Percentiles rank a stretch among this genome's conserved stretches.
phyloP scores from a whole-genome alignment of 1,140 invertebrate genomes.

The Nixonia krombeini region DNA sequence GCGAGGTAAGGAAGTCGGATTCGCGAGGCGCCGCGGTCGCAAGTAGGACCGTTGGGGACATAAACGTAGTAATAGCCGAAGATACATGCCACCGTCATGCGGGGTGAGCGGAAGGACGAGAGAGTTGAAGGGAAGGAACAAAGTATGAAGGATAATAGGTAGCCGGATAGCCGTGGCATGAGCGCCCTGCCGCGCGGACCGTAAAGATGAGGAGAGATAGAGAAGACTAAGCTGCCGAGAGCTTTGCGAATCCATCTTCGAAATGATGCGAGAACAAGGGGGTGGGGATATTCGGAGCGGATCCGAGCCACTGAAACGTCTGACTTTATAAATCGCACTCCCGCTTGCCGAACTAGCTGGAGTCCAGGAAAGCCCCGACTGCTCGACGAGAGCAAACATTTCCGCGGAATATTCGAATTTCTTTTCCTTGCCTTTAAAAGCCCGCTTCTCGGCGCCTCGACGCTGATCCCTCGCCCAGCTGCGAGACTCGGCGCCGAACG shows the following conservation, averaged over 20 bases:
- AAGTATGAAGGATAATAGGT: slow-evolving; percentile 6
- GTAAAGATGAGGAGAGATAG: slow-evolving; percentile 3
- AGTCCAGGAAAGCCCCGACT: slow-evolving; percentile 22
- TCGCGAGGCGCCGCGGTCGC: slow-evolving; percentile 44
- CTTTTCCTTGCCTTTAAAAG: slow-evolving; percentile 11
- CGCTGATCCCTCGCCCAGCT: no score
- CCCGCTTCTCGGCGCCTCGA: slow-evolving; percentile 8
- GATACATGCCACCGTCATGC: slow-evolving; percentile 7
- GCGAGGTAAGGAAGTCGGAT: slow-evolving; percentile 39
- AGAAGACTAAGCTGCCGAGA: slow-evolving; percentile 7
- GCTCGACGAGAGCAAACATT: slow-evolving; percentile 23
- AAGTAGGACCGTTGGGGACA: slow-evolving; percentile 18
- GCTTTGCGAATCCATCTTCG: slow-evolving; percentile 13
- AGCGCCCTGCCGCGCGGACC: slow-evolving; percentile 4
- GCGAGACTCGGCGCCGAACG: no score
- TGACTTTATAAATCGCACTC: slow-evolving; percentile 40
- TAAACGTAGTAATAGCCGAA: slow-evolving; percentile 14
- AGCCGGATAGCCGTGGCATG: not conserved
- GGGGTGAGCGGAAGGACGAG: no score
- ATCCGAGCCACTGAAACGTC: slow-evolving; percentile 30
- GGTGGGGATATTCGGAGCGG: slow-evolving; percentile 8
- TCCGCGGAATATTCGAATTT: slow-evolving; percentile 33
- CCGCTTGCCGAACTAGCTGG: slow-evolving; percentile 27
- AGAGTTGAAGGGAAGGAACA: not conserved
- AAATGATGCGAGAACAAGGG: slow-evolving; percentile 15